These are phyloP conservation scores for Sphaerophoria rueppellii DNA, from an alignment of 2,888 invertebrate species.

Conservation along the genomic window DNA sequence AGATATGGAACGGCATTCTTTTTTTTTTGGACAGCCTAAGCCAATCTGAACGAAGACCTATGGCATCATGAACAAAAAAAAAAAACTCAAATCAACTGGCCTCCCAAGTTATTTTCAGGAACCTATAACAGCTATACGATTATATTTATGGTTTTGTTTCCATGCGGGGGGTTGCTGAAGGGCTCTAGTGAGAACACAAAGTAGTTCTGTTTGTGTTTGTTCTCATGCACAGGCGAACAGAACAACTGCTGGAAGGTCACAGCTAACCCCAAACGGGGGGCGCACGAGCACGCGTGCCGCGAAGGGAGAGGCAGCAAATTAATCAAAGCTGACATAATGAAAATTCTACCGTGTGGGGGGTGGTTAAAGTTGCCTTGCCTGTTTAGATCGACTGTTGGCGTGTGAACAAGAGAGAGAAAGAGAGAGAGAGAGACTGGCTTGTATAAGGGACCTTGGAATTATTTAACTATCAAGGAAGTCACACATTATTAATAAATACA, in stretches of 20 bases:
- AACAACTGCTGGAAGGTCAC: conserved; percentile 50
- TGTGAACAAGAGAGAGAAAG: too few relatives aligned
- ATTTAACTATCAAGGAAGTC: conserved; percentile 49
- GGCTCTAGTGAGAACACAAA: conserved; percentile 25
- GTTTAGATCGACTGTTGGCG: too few relatives aligned
- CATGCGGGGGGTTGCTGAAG: background rate
- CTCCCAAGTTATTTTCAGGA: background rate
- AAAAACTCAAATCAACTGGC: background rate
- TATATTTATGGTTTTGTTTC: background rate
- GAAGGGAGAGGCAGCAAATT: conserved; percentile 60
- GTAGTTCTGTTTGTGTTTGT: conserved; percentile 30
- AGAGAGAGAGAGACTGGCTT: background rate
- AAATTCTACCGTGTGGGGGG: conserved; percentile 42
- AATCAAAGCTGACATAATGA: conserved; percentile 71
- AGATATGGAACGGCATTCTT: background rate
- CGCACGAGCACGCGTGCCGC: conserved; percentile 1
- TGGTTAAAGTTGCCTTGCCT: background rate
- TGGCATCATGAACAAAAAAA: background rate
- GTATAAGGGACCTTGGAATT: conserved; percentile 49
- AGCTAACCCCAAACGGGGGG: background rate
- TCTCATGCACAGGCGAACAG: conserved; percentile 39
- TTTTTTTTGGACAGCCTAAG: conserved; percentile 32
- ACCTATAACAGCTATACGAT: background rate
- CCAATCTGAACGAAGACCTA: conserved; percentile 11
- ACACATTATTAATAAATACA: conserved; percentile 26